These are phyloP conservation scores for Nasua narica DNA, from an alignment of 2,797 vertebrate genomes.

Conservation along the genomic window DNA sequence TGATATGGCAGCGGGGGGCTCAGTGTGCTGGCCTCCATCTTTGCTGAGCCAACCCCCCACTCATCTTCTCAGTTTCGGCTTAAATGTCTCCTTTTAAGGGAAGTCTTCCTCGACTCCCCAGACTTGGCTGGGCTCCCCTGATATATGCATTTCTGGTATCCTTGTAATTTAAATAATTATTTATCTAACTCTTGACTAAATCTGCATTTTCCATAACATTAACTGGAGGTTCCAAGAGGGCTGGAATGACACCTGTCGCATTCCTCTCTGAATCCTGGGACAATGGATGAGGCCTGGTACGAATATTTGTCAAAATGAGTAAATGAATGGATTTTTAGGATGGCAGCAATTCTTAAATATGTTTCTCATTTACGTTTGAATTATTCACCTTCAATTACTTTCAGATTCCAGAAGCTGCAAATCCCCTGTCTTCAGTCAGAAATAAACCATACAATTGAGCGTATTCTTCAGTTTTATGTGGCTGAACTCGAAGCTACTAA, in stretches of 20 bases:
- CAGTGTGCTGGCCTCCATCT: not conserved
- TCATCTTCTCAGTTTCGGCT: not conserved
- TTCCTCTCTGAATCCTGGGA: not conserved
- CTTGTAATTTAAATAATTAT: not conserved
- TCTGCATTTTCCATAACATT: not conserved
- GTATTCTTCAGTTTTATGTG: conserved; percentile 86
- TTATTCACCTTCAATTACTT: conserved; percentile 48
- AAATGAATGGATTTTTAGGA: not conserved
- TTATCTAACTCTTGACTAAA: not conserved
- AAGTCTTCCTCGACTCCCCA: not conserved
- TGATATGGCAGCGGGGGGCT: not conserved
- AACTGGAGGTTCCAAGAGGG: not conserved
- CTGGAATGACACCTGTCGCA: not conserved
- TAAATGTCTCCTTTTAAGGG: not conserved
- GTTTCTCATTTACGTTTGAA: conserved; percentile 26
- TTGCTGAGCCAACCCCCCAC: not conserved
- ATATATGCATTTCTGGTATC: not conserved
- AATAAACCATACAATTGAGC: conserved; percentile 71
- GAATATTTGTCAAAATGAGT: not conserved
- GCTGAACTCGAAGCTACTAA: conserved; percentile 85
- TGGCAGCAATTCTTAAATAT: not conserved
- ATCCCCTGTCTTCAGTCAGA: conserved; percentile 87
- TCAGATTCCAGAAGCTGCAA: conserved; percentile 86
- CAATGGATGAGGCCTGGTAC: not conserved
- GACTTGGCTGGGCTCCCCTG: not conserved